Evolutionary conservation across 1,140 invertebrate species (phyloP).

Genomic region (Nasonia longicornis): DNA sequence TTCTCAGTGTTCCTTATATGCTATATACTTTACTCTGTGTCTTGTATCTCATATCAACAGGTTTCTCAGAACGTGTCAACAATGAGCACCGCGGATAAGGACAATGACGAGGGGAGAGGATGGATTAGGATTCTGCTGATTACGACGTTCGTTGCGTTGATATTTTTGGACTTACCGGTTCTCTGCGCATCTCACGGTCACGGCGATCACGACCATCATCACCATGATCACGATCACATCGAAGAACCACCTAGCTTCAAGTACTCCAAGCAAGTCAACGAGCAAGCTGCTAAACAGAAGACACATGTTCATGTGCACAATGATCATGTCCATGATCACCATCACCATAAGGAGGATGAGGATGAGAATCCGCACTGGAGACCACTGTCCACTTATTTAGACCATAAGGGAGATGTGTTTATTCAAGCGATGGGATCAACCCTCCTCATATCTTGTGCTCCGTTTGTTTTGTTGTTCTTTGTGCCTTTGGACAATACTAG

Average conservation of each 20-base stretch:
- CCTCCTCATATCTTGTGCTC: conserved; percentile 91
- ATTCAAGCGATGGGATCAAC: conserved; percentile 90
- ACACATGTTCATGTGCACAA: conserved; percentile 62
- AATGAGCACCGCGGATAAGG: conserved; percentile 19
- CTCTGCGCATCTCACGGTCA: conserved; percentile 64
- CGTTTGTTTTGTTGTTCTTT: conserved; percentile 93
- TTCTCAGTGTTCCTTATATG: conserved; percentile 11
- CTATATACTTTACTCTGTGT: neutral
- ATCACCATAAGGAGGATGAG: conserved; percentile 49
- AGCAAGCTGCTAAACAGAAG: conserved; percentile 54
- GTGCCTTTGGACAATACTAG: conserved; percentile 92
- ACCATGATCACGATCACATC: conserved; percentile 65
- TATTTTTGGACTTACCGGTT: conserved; percentile 65
- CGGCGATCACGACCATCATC: conserved; percentile 51
- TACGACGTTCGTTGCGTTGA: conserved; percentile 58
- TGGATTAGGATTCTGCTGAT: conserved; percentile 53
- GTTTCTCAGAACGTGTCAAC: conserved; percentile 33
- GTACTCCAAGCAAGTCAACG: conserved; percentile 81
- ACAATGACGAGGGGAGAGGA: conserved; percentile 27
- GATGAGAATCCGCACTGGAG: conserved; percentile 39
- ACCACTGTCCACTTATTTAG: conserved; percentile 8
- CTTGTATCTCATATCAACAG: conserved; percentile 28
- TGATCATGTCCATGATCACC: conserved; percentile 48
- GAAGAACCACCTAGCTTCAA: conserved; percentile 78
- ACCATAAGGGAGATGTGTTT: conserved; percentile 75